Conservation (phyloP, 1,140 invertebrate genomes). For the Zophobas atratus region DNA sequence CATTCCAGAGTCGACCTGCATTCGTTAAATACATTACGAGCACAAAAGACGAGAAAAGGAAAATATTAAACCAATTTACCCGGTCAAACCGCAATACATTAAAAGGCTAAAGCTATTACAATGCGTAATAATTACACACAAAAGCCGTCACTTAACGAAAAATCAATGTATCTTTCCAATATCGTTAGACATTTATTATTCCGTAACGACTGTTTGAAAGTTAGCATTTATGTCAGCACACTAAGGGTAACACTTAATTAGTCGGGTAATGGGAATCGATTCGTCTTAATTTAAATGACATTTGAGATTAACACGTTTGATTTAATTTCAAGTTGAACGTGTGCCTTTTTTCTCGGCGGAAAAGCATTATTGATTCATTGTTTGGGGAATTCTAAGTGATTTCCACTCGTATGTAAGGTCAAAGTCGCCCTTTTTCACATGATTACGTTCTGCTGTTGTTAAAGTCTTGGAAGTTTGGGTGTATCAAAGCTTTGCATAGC, state of each 20-base stretch:
- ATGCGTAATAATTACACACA: slow-evolving; percentile 5
- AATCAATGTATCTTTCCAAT: background rate
- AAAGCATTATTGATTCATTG: slow-evolving; percentile 1
- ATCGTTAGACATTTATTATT: slow-evolving; percentile 1
- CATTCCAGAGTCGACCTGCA: background rate
- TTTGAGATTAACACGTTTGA: slow-evolving; percentile 23
- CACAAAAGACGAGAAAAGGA: slow-evolving; percentile 1
- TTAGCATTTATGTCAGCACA: slow-evolving; percentile 1
- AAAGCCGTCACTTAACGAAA: background rate
- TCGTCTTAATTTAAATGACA: slow-evolving; percentile 41
- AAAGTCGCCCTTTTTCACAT: slow-evolving; percentile 30
- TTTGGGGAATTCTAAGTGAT: slow-evolving; percentile 1
- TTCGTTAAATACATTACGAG: slow-evolving; percentile 18
- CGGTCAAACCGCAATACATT: slow-evolving; percentile 3
- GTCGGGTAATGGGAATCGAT: slow-evolving; percentile 25
- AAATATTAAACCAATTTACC: slow-evolving; percentile 28
- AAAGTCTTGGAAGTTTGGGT: slow-evolving; percentile 22
- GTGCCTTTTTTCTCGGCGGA: slow-evolving; percentile 5
- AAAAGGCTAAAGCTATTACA: slow-evolving; percentile 6
- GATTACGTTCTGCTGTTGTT: background rate
- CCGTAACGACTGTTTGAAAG: slow-evolving; percentile 1
- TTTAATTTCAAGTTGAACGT: slow-evolving; percentile 13
- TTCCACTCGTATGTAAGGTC: slow-evolving; percentile 10
- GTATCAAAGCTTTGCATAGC: background rate
- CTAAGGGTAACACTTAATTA: slow-evolving; percentile 27